Evolutionary conservation across 1,140 invertebrate species (phyloP).

Genomic region (Uloborus diversus): DNA sequence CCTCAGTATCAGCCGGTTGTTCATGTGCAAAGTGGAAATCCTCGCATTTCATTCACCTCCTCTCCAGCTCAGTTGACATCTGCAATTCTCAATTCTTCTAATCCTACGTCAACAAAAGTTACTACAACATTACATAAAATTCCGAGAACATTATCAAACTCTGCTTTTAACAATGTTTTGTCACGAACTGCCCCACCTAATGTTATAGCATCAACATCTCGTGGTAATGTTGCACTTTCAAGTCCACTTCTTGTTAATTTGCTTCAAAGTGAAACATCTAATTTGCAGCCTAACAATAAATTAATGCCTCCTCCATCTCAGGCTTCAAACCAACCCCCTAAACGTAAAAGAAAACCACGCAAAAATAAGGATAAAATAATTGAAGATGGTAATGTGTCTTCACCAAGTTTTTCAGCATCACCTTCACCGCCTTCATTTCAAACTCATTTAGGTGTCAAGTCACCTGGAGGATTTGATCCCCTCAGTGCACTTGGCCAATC

Average conservation of each 20-base stretch:
- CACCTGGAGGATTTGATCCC: slow-evolving; percentile 48
- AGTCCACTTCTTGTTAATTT: slow-evolving; percentile 92
- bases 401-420: slow-evolving; percentile 34
- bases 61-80: slow-evolving; percentile 60
- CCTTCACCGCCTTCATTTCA: slow-evolving; percentile 43
- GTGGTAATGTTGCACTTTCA: slow-evolving; percentile 74
- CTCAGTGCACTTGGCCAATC: slow-evolving; percentile 44
- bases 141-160: slow-evolving; percentile 30
- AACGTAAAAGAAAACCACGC: slow-evolving; percentile 58
- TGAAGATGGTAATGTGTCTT: slow-evolving; percentile 38
- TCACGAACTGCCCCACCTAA: slow-evolving; percentile 41
- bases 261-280: slow-evolving; percentile 78
- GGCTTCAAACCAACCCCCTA: slow-evolving; percentile 36
- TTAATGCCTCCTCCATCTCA: slow-evolving; percentile 62
- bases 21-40: slow-evolving; percentile 54
- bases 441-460: slow-evolving; percentile 26
- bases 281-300: slow-evolving; percentile 41
- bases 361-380: slow-evolving; percentile 57
- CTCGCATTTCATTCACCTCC: slow-evolving; percentile 26
- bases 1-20: slow-evolving; percentile 50
- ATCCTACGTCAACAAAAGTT: slow-evolving; percentile 63
- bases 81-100: slow-evolving; percentile 63
- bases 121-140: slow-evolving; percentile 61
- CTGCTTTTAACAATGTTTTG: slow-evolving; percentile 52
- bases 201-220: slow-evolving; percentile 24